Evolutionary conservation across 2,797 vertebrate species (phyloP).

Genomic region (Luscinia luscinia): DNA sequence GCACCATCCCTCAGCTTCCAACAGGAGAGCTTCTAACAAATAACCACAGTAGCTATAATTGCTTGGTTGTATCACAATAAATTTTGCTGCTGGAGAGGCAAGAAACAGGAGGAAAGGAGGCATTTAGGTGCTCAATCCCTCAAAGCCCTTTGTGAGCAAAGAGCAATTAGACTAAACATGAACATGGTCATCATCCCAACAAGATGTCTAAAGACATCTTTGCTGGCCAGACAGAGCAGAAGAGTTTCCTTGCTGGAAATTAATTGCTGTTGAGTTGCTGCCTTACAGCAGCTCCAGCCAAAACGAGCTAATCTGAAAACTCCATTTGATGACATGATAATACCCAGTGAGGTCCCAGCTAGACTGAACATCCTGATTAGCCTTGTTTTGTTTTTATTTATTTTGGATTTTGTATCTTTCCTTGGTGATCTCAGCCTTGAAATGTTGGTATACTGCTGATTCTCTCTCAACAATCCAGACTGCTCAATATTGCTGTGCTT

Average conservation of each 20-base stretch:
- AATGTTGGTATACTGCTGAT: background rate
- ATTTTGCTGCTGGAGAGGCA: background rate
- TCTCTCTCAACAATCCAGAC: background rate
- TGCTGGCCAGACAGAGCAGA: background rate
- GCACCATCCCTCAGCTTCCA: background rate
- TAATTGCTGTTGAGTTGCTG: background rate
- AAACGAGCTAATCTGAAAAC: background rate
- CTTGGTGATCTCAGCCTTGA: background rate
- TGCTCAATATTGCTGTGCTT: background rate
- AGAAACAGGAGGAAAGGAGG: background rate
- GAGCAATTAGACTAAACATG: background rate
- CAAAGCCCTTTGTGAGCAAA: background rate
- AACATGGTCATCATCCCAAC: background rate
- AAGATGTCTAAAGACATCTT: background rate
- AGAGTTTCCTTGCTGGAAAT: background rate
- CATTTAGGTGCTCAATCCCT: background rate
- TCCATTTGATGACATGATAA: no score
- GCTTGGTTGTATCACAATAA: background rate
- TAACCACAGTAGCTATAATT: background rate
- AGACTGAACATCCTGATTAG: background rate
- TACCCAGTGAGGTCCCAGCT: background rate
- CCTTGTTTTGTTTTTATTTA: background rate
- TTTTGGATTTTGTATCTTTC: background rate
- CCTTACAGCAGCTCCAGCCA: background rate
- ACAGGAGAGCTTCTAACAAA: background rate